phyloP scores from a whole-genome alignment of 2,113 vertebrate species.

The Sinocyclocheilus anshuiensis region DNA sequence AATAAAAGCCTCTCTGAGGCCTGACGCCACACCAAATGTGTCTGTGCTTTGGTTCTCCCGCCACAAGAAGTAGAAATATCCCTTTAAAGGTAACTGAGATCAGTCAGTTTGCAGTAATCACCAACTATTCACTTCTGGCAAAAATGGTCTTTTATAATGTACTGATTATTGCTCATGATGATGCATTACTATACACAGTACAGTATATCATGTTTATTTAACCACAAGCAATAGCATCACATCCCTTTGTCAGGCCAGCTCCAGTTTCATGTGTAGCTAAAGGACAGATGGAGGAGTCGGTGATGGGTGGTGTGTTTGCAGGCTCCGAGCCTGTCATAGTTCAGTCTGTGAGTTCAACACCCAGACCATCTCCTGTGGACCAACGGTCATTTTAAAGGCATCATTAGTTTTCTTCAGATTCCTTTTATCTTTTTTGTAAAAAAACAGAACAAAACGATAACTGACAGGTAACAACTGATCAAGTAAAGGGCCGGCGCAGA shows the following conservation, averaged over 20 bases:
- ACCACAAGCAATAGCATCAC: slow-evolving; percentile 47
- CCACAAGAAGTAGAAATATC: too few relatives aligned
- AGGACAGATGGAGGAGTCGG: slow-evolving; percentile 39
- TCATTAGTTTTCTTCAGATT: slow-evolving; percentile 43
- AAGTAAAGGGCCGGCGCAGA: not conserved
- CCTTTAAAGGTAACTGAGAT: too few relatives aligned
- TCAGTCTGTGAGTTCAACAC: slow-evolving; percentile 64
- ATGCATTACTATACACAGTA: slow-evolving; percentile 48
- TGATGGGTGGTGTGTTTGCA: slow-evolving; percentile 52
- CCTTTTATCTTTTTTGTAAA: slow-evolving; percentile 19
- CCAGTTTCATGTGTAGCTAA: slow-evolving; percentile 52
- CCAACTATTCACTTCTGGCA: too few relatives aligned
- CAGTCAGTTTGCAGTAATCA: too few relatives aligned
- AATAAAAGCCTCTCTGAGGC: too few relatives aligned
- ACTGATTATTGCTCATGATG: slow-evolving; percentile 28
- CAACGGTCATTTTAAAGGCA: slow-evolving; percentile 64
- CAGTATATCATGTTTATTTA: slow-evolving; percentile 59
- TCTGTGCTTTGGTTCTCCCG: too few relatives aligned
- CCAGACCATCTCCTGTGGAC: slow-evolving; percentile 48
- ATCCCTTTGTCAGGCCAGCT: not conserved
- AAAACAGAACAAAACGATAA: slow-evolving; percentile 51
- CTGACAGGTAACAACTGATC: slow-evolving; percentile 54
- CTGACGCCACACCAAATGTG: too few relatives aligned
- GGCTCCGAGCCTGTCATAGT: slow-evolving; percentile 63
- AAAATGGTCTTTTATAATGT: not conserved